A percentile compares a stretch with the other conserved stretches of the same genome.
Evolutionary conservation across 1,140 invertebrate species (phyloP).

Genomic region (Thaumetopoea pityocampa): DNA sequence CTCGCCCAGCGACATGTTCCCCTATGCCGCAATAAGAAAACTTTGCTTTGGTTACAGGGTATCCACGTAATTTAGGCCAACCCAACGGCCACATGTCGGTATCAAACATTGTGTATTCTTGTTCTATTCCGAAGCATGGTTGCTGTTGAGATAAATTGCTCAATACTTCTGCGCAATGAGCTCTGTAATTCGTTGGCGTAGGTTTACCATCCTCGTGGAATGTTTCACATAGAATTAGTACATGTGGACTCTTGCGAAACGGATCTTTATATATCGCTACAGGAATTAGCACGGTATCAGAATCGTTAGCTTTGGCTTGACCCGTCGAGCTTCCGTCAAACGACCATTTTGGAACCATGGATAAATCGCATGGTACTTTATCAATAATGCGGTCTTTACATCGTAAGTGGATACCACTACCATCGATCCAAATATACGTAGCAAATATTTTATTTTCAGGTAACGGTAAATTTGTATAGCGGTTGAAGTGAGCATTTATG

Average conservation of each 20-base stretch:
- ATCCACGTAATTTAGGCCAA: conserved; percentile 91
- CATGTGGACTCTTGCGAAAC: conserved; percentile 90
- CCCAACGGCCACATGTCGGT: conserved; percentile 86
- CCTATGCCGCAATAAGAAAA: conserved; percentile 90
- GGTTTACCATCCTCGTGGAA: conserved; percentile 55
- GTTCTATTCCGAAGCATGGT: conserved; percentile 96
- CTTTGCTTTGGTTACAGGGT: conserved; percentile 74
- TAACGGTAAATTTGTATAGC: conserved; percentile 82
- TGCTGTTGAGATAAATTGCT: conserved; percentile 83
- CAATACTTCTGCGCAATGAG: conserved; percentile 84
- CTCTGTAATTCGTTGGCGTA: conserved; percentile 84
- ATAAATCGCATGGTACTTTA: conserved; percentile 79
- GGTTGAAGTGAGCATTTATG: conserved; percentile 70
- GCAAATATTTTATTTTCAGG: conserved; percentile 82
- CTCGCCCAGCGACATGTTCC: conserved; percentile 91
- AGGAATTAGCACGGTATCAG: conserved; percentile 93
- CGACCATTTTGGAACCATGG: conserved; percentile 93
- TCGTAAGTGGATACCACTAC: conserved; percentile 87
- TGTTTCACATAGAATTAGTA: conserved; percentile 89
- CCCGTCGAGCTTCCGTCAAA: conserved; percentile 95
- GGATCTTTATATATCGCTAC: conserved; percentile 95
- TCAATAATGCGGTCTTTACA: conserved; percentile 88
- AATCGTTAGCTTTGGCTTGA: conserved; percentile 85
- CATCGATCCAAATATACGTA: conserved; percentile 95
- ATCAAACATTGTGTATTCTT: conserved; percentile 91